These are phyloP conservation scores for Cyclopterus lumpus DNA, from an alignment of 2,797 vertebrate species.

Conservation along the genomic window DNA sequence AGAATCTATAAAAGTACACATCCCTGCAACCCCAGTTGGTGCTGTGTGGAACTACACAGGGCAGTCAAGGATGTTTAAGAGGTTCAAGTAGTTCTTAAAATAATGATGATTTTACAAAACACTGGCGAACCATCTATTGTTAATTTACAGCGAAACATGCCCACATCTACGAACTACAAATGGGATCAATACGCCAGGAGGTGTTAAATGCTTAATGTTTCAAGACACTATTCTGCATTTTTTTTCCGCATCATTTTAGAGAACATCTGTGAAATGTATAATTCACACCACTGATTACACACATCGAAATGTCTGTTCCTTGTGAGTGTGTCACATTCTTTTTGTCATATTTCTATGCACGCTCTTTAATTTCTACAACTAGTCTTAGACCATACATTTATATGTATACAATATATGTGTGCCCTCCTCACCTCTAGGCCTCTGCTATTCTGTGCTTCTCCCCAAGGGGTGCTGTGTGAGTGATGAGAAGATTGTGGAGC, in stretches of 20 bases:
- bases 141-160: slow-evolving; percentile 21
- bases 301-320: not conserved
- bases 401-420: not conserved
- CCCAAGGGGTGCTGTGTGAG: slow-evolving; percentile 64
- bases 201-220: slow-evolving; percentile 16
- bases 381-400: slow-evolving; percentile 11
- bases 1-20: slow-evolving; percentile 26
- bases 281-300: not conserved
- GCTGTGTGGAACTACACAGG: not conserved
- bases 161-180: slow-evolving; percentile 22
- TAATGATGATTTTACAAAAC: slow-evolving; percentile 31
- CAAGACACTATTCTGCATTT: not conserved
- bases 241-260: not conserved
- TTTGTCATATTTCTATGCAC: not conserved
- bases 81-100: slow-evolving; percentile 23
- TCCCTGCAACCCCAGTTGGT: slow-evolving; percentile 7
- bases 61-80: slow-evolving; percentile 32
- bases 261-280: slow-evolving; percentile 11
- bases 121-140: slow-evolving; percentile 15
- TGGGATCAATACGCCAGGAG: slow-evolving; percentile 1
- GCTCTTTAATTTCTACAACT: slow-evolving; percentile 9
- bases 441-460: slow-evolving; percentile 62
- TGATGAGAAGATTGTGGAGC: slow-evolving; percentile 71
- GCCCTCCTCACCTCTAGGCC: slow-evolving; percentile 69
- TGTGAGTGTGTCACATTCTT: slow-evolving; percentile 7